A percentile compares a stretch with the other conserved stretches of the same genome.
Conservation (phyloP, 2,113 vertebrate genomes). For the Blennius ocellaris region DNA sequence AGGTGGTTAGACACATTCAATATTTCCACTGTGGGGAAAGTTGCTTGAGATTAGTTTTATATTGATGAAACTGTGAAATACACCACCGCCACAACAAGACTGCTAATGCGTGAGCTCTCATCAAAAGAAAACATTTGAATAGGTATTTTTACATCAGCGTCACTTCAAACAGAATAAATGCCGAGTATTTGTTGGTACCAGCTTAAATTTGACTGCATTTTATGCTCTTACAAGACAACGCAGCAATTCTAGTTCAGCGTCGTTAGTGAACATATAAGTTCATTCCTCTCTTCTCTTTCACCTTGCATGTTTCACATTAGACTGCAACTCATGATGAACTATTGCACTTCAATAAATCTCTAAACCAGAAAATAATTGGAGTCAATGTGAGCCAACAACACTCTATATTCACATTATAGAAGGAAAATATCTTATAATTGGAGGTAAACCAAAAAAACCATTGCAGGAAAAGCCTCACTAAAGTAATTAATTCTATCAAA, state of each 20-base stretch:
- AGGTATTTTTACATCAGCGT: neutral
- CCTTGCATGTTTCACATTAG: constrained; percentile 21
- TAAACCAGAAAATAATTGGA: constrained; percentile 41
- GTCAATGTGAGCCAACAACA: constrained; percentile 25
- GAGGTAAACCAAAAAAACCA: constrained; percentile 4
- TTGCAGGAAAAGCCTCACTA: constrained; percentile 21
- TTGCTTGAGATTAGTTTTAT: no score
- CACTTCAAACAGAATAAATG: neutral
- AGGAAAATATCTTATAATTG: constrained; percentile 15
- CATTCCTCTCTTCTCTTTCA: constrained; percentile 14
- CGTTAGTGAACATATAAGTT: neutral
- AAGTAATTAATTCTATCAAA: constrained; percentile 53
- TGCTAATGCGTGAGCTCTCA: neutral
- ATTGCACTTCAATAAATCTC: constrained; percentile 48
- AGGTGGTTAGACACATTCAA: neutral
- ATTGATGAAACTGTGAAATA: no score
- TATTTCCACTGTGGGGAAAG: neutral
- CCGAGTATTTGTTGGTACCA: neutral
- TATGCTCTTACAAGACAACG: neutral
- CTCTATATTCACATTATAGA: constrained; percentile 24
- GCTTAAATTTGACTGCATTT: neutral
- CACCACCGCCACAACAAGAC: neutral
- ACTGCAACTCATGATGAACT: constrained; percentile 22
- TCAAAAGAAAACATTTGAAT: neutral
- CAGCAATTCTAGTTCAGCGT: no score